These are phyloP conservation scores for Rutilus rutilus DNA, from an alignment of 2,113 vertebrate species.

Conservation along the genomic window DNA sequence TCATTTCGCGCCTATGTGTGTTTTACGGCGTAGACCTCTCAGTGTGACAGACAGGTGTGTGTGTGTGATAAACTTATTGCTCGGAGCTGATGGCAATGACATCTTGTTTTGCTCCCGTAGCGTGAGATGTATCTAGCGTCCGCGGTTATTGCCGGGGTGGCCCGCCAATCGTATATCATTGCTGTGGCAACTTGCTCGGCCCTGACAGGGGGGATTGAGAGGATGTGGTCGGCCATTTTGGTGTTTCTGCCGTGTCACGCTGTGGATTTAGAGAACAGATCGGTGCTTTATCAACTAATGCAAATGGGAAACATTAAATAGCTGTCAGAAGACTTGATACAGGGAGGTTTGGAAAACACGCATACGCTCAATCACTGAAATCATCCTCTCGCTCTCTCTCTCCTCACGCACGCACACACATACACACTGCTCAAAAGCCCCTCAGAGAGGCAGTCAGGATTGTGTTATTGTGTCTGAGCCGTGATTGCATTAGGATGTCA, in stretches of 20 bases:
- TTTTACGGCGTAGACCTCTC: constrained; percentile 1
- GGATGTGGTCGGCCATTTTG: constrained; percentile 22
- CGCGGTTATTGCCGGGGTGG: constrained; percentile 64
- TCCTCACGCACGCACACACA: background rate
- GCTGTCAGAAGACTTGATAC: background rate
- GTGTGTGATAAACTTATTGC: constrained; percentile 69
- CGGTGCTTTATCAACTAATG: background rate
- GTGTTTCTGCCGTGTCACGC: constrained; percentile 35
- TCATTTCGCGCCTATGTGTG: constrained; percentile 20
- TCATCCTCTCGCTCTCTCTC: background rate
- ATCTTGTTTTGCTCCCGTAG: constrained; percentile 72
- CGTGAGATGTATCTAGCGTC: constrained; percentile 63
- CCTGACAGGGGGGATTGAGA: constrained; percentile 49
- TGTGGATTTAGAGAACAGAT: constrained; percentile 47
- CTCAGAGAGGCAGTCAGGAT: background rate
- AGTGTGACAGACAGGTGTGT: constrained; percentile 44
- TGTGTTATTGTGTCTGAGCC: constrained; percentile 4
- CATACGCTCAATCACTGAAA: constrained; percentile 6
- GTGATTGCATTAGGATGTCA: constrained; percentile 25
- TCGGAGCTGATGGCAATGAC: constrained; percentile 71
- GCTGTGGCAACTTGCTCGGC: constrained; percentile 46
- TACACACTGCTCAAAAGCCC: background rate
- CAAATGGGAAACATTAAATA: constrained; percentile 50
- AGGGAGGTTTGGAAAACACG: constrained; percentile 24
- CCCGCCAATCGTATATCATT: constrained; percentile 68